phyloP scores from a whole-genome alignment of 2,888 invertebrate species.

The Caradrina clavipalpis region DNA sequence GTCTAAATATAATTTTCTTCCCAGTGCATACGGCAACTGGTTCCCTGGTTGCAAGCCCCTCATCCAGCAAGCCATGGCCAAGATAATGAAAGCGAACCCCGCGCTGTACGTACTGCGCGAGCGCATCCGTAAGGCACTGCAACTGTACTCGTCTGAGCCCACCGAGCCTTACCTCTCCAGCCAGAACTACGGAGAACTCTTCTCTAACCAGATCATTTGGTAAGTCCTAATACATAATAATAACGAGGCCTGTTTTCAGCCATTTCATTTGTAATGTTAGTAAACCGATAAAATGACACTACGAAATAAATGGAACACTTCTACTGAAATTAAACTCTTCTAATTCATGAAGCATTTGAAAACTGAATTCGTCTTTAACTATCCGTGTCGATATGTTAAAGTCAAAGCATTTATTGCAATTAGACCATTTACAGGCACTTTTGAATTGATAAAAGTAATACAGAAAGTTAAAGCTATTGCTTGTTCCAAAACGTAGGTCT shows the following conservation, averaged over 20 bases:
- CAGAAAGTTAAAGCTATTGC: no score
- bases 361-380: no score
- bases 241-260: no score
- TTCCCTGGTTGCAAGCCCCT: slow-evolving; percentile 99
- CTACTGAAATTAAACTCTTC: not conserved
- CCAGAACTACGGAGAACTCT: slow-evolving; percentile 99
- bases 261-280: not conserved
- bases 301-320: no score
- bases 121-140: slow-evolving; percentile 99
- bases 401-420: no score
- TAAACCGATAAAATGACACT: no score
- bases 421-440: no score
- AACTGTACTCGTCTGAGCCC: slow-evolving; percentile 99
- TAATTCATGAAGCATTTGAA: not conserved
- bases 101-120: slow-evolving; percentile 99
- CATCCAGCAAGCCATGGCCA: slow-evolving; percentile 99
- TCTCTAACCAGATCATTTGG: slow-evolving; percentile 99
- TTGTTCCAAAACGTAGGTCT: no score
- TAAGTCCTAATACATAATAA: slow-evolving; percentile 68
- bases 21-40: slow-evolving; percentile 99
- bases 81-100: slow-evolving; percentile 99
- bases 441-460: no score
- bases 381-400: no score
- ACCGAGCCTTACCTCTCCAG: slow-evolving; percentile 99
- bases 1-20: not conserved